A percentile compares a stretch with the other conserved stretches of the same genome.
Conservation (phyloP, 2,113 vertebrate genomes). For the Psilopogon haemacephalus region DNA sequence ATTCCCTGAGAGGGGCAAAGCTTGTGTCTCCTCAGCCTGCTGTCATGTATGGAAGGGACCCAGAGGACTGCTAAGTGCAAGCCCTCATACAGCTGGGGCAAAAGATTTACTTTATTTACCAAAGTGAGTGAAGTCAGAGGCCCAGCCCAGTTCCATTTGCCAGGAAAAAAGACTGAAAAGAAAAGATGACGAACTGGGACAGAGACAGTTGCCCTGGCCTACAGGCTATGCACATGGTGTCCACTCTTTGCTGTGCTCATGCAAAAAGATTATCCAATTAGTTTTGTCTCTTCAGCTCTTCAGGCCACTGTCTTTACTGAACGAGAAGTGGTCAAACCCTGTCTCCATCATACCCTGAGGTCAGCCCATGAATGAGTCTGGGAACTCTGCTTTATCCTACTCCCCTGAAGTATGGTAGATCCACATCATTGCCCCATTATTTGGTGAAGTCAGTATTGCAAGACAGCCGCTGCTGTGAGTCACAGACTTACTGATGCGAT, state of each 20-base stretch:
- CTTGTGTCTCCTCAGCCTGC: not conserved
- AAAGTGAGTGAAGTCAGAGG: not conserved
- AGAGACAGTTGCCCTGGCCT: not conserved
- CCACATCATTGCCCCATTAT: not conserved
- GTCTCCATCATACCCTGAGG: not conserved
- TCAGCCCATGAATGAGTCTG: not conserved
- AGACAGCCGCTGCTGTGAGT: not conserved
- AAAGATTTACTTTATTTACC: not conserved
- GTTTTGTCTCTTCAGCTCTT: not conserved
- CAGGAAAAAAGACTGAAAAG: not conserved
- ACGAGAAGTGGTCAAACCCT: not conserved
- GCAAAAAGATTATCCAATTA: not conserved
- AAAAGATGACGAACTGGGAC: not conserved
- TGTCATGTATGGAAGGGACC: accelerated
- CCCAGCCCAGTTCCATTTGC: not conserved
- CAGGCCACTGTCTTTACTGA: not conserved
- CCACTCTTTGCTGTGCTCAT: not conserved
- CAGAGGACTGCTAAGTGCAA: not conserved
- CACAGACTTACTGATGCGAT: accelerated
- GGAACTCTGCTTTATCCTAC: not conserved
- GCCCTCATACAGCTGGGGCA: accelerated
- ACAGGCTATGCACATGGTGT: not conserved
- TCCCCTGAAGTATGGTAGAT: not conserved
- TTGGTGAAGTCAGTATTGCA: not conserved
- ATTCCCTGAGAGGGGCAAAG: not conserved